Evolutionary conservation across 2,113 vertebrate species (phyloP).

Genomic region (Daubentonia madagascariensis): DNA sequence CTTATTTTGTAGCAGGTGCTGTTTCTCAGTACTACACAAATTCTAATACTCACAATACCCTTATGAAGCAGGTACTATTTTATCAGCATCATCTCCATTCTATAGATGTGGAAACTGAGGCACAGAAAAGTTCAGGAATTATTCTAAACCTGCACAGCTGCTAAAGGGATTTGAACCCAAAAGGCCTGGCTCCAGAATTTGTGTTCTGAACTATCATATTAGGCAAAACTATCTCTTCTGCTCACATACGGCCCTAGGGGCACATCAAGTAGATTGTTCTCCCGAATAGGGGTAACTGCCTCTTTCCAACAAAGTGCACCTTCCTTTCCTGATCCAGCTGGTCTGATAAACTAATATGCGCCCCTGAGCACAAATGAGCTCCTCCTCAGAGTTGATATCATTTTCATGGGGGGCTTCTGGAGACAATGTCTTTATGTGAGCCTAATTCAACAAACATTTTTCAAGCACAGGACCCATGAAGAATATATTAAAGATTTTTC

Average conservation of each 20-base stretch:
- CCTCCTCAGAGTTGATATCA: neutral
- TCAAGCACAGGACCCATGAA: neutral
- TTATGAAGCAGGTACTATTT: neutral
- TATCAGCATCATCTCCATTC: neutral
- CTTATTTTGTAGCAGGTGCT: no score
- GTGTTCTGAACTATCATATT: neutral
- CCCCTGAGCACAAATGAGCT: neutral
- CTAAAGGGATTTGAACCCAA: neutral
- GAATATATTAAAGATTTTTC: neutral
- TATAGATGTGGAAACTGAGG: neutral
- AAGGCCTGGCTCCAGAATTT: neutral
- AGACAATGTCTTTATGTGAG: neutral
- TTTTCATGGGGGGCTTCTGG: neutral
- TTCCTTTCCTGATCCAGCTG: neutral
- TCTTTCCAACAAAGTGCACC: neutral
- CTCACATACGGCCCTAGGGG: neutral
- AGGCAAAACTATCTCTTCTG: neutral
- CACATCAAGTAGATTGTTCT: neutral
- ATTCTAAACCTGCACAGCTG: neutral
- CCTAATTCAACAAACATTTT: neutral
- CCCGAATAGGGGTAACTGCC: no score
- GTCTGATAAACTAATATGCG: neutral
- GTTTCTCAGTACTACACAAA: neutral
- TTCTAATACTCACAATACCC: no score
- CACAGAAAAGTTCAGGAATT: neutral